phyloP scores from a whole-genome alignment of 2,888 invertebrate genomes.

The Mythimna lalbum region DNA sequence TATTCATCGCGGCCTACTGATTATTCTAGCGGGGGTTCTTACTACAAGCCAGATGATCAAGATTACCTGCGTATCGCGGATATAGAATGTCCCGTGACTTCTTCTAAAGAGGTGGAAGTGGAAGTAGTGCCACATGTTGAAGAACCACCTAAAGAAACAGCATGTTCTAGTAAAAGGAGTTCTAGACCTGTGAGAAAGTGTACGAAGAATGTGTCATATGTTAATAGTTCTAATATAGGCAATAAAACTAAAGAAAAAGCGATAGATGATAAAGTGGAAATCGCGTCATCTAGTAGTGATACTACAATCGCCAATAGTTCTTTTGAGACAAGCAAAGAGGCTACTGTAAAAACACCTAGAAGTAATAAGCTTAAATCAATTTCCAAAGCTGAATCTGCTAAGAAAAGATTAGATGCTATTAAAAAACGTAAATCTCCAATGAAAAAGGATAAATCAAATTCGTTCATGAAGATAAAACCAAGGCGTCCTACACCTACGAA shows the following conservation, averaged over 20 bases:
- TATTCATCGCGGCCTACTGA: conserved; percentile 89
- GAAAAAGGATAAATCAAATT: conserved; percentile 76
- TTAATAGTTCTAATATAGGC: conserved; percentile 64
- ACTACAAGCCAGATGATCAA: conserved; percentile 92
- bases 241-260: conserved; percentile 71
- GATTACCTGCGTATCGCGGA: conserved; percentile 83
- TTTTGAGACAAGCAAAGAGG: conserved; percentile 62
- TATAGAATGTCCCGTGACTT: conserved; percentile 72
- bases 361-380: conserved; percentile 59
- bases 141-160: conserved; percentile 58
- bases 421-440: conserved; percentile 77
- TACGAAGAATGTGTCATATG: conserved; percentile 87
- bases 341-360: conserved; percentile 62
- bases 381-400: conserved; percentile 41
- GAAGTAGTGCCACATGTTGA: conserved; percentile 55
- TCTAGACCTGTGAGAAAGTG: conserved; percentile 84
- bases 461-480: conserved; percentile 84
- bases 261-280: conserved; percentile 68
- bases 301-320: conserved; percentile 67
- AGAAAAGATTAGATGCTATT: conserved; percentile 60
- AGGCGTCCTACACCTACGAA: conserved; percentile 80
- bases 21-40: conserved; percentile 92
- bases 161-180: conserved; percentile 62
- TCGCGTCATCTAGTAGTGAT: conserved; percentile 72
- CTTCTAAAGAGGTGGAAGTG: conserved; percentile 66